These are phyloP conservation scores for Metaphire vulgaris DNA, from an alignment of 1,140 invertebrate genomes.

Conservation along the genomic window DNA sequence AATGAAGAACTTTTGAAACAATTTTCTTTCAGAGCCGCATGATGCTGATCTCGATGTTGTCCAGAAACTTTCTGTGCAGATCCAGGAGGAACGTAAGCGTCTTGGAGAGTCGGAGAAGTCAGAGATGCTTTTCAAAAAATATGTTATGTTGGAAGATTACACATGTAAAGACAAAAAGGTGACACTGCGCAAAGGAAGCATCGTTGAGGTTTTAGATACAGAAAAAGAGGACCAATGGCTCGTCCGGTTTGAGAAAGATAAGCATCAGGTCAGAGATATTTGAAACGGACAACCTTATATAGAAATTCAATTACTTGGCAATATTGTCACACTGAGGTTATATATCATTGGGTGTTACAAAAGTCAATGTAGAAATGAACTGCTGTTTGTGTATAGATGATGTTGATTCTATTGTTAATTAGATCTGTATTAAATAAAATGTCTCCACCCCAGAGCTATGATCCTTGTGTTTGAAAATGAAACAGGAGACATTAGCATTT, in stretches of 20 bases:
- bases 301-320: too few relatives aligned
- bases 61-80: background rate
- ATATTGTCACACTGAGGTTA: slow-evolving; percentile 5
- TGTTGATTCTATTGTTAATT: too few relatives aligned
- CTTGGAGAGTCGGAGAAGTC: background rate
- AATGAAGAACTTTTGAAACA: background rate
- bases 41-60: background rate
- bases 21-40: background rate
- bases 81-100: slow-evolving; percentile 8
- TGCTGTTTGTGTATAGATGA: too few relatives aligned
- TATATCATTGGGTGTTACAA: too few relatives aligned
- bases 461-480: too few relatives aligned
- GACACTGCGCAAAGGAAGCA: slow-evolving; percentile 37
- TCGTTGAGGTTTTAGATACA: slow-evolving; percentile 57
- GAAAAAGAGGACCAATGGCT: slow-evolving; percentile 38
- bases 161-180: slow-evolving; percentile 37
- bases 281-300: too few relatives aligned
- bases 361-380: too few relatives aligned
- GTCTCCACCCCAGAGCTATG: too few relatives aligned
- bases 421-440: too few relatives aligned
- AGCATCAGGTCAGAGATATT: slow-evolving; percentile 38
- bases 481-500: too few relatives aligned
- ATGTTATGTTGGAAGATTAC: slow-evolving; percentile 33
- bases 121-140: slow-evolving; percentile 33
- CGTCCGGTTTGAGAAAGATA: slow-evolving; percentile 36